A percentile compares a stretch with the other conserved stretches of the same genome.
phyloP scores from a whole-genome alignment of 2,888 invertebrate species.

The Agrotis ipsilon region DNA sequence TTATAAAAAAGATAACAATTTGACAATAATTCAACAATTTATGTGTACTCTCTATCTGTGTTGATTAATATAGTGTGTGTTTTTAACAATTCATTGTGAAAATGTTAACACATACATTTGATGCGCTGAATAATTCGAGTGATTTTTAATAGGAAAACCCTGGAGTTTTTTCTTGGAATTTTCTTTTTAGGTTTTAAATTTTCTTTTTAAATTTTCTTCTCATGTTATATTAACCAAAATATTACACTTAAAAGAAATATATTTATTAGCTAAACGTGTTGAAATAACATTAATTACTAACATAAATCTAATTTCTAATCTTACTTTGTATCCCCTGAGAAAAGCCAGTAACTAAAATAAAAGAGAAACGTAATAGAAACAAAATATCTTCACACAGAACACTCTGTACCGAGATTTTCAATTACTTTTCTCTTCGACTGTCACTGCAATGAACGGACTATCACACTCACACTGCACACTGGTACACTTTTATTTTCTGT shows the following conservation, averaged over 20 bases:
- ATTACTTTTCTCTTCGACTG: constrained; percentile 41
- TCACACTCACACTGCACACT: constrained; percentile 7
- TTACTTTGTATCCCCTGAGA: background rate
- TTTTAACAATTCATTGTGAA: too few species aligned
- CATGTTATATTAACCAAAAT: too few species aligned
- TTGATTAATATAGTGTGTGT: too few species aligned
- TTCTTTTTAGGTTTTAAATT: too few species aligned
- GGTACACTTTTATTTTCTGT: constrained; percentile 31
- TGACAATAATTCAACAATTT: background rate
- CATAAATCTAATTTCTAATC: constrained; percentile 1
- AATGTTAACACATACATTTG: too few species aligned
- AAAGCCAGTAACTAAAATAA: constrained; percentile 4
- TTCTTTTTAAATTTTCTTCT: too few species aligned
- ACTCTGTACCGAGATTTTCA: constrained; percentile 43
- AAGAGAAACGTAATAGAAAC: constrained; percentile 11
- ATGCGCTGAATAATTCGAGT: too few species aligned
- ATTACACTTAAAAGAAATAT: background rate
- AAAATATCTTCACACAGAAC: constrained; percentile 14
- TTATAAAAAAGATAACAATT: background rate
- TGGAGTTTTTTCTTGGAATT: background rate
- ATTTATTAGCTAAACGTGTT: constrained; percentile 11
- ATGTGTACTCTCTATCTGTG: too few species aligned
- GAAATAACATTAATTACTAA: constrained; percentile 1
- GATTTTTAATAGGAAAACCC: background rate
- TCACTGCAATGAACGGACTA: constrained; percentile 40